These are phyloP conservation scores for Cydia pomonella DNA, from an alignment of 1,140 invertebrate genomes.

Conservation along the genomic window DNA sequence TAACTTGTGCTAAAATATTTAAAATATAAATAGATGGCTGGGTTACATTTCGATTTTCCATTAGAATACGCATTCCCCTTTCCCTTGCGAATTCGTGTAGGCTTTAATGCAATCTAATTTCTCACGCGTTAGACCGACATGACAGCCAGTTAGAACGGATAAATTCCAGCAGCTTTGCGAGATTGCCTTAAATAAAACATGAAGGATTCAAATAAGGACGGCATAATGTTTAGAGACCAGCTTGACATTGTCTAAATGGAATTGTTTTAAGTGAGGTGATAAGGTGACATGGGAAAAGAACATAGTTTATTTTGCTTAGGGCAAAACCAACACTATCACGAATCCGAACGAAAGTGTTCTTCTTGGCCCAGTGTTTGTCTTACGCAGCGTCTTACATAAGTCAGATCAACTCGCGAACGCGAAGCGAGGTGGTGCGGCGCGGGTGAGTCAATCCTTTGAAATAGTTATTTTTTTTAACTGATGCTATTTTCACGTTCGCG, in stretches of 20 bases:
- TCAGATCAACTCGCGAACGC: too few relatives aligned
- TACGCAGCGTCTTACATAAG: too few relatives aligned
- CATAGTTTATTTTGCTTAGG: too few relatives aligned
- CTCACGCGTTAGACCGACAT: constrained; percentile 17
- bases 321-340: too few relatives aligned
- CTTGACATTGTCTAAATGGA: neutral
- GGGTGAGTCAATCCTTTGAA: too few relatives aligned
- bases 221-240: neutral
- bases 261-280: too few relatives aligned
- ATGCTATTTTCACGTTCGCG: too few relatives aligned
- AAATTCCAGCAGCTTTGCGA: constrained; percentile 5
- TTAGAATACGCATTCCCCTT: neutral
- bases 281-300: neutral
- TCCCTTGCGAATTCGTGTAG: neutral
- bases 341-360: too few relatives aligned
- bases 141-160: constrained; percentile 16
- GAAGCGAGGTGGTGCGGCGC: too few relatives aligned
- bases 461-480: too few relatives aligned
- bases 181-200: constrained; percentile 31
- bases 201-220: constrained; percentile 6
- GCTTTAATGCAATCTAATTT: constrained; percentile 16
- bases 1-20: neutral
- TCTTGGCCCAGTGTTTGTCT: too few relatives aligned
- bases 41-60: neutral
- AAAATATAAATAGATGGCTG: neutral